Evolutionary conservation across 2,888 invertebrate genomes (phyloP).

Genomic region (Cheilosia variabilis): DNA sequence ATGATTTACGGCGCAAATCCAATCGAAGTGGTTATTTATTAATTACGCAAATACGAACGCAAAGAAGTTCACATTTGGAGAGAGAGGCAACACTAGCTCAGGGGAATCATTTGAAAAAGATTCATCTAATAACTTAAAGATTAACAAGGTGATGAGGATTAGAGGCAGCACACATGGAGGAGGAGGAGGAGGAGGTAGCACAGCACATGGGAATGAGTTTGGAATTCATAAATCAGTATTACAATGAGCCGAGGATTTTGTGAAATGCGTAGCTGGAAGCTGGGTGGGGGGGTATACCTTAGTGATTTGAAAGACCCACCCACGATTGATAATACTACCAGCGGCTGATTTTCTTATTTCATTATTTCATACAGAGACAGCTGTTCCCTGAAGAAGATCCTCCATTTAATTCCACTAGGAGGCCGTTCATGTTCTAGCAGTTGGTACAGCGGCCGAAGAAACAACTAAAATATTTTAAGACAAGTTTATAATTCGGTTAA

Average conservation of each 20-base stretch:
- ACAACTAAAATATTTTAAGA: too few species aligned
- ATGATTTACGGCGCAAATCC: constrained; percentile 59
- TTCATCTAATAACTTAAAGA: constrained; percentile 63
- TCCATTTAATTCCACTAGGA: too few species aligned
- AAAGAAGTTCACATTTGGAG: constrained; percentile 35
- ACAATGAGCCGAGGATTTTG: constrained; percentile 5
- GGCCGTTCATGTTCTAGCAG: too few species aligned
- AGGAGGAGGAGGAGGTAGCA: background rate
- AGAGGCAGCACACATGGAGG: constrained; percentile 15
- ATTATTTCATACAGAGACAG: too few species aligned
- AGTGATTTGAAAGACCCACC: too few species aligned
- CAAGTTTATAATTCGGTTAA: too few species aligned
- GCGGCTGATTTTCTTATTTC: too few species aligned
- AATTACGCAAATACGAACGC: constrained; percentile 53
- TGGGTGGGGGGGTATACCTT: background rate
- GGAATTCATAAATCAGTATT: constrained; percentile 49
- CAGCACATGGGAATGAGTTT: constrained; percentile 5
- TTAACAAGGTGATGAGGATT: constrained; percentile 57
- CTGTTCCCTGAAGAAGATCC: too few species aligned
- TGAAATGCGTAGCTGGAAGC: background rate
- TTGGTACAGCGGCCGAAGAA: too few species aligned
- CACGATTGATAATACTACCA: too few species aligned
- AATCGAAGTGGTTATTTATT: constrained; percentile 71
- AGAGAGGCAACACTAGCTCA: constrained; percentile 11
- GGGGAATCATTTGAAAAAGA: constrained; percentile 25